Evolutionary conservation across 1,140 invertebrate genomes (phyloP).

Genomic region (Cepaea nemoralis): DNA sequence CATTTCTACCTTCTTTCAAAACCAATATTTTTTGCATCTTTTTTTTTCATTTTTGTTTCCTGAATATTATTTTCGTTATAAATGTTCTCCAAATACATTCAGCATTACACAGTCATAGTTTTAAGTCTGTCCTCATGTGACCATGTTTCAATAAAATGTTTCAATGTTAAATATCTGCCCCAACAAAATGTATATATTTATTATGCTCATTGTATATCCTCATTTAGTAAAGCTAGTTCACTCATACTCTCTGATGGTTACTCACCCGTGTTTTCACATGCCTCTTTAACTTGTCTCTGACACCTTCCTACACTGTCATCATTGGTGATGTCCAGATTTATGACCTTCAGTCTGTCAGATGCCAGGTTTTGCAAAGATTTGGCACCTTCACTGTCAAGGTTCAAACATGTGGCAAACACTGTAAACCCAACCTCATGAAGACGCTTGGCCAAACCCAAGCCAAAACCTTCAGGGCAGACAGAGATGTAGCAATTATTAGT

Average conservation of each 20-base stretch:
- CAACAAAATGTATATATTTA: too few relatives aligned
- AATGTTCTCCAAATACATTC: too few relatives aligned
- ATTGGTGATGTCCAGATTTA: slow-evolving; percentile 59
- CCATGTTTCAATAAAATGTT: too few relatives aligned
- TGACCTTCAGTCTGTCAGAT: slow-evolving; percentile 62
- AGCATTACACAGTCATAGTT: too few relatives aligned
- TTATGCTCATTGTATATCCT: too few relatives aligned
- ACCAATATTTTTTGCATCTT: too few relatives aligned
- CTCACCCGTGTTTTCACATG: slow-evolving; percentile 44
- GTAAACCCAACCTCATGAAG: slow-evolving; percentile 69
- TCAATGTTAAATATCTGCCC: too few relatives aligned
- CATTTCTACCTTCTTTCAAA: too few relatives aligned
- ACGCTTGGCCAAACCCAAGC: slow-evolving; percentile 66
- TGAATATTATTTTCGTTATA: too few relatives aligned
- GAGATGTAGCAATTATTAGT: background rate
- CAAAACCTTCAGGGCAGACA: slow-evolving; percentile 55
- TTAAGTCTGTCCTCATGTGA: too few relatives aligned
- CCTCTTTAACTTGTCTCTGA: slow-evolving; percentile 47
- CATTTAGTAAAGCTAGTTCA: too few relatives aligned
- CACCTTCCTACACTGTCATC: slow-evolving; percentile 54
- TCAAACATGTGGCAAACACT: slow-evolving; percentile 79
- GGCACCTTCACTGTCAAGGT: slow-evolving; percentile 71
- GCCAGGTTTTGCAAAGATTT: slow-evolving; percentile 56
- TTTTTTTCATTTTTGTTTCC: too few relatives aligned
- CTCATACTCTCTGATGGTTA: background rate